Base-by-base conservation (phyloP, 2,888 invertebrate species). In the Nymphalis c-album region DNA sequence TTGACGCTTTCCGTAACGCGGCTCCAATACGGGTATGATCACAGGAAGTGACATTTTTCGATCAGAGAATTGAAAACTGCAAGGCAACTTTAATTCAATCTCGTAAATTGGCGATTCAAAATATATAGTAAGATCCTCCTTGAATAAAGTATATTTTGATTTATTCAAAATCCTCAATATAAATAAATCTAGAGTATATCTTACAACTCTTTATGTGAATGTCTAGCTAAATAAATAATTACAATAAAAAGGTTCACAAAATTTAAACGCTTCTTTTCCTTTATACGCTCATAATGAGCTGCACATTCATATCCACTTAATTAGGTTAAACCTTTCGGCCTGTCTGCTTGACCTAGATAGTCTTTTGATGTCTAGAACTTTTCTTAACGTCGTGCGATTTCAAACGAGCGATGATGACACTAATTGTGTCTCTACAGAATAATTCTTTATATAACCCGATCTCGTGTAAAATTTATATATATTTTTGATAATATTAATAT, bases 271-370 rank as follows among this genome's bases (percentile, higher is more conserved):
- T 46, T 35, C 7, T 61, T 61, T 66, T 57, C 55, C 60, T 46
- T 45, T 45, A 48, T 57, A 26, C 40, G 31, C 18, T 57, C 13
- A 40, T 57, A 18, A 57, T 57, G 57, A 57, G 57, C n/a, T n/a
- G 17, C 48, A 40, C 57, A 57, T 57, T 57, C 57, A 57, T 13
- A 35, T 18, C 50, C 59, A 62, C 62, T 67, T 60, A 67, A 71
- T 60, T 67, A 67, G 55, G 67, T 60, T 48, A 69, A 63, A 63
- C 57, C 45, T 48, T 48, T 61, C 58, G 22, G 48, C 47, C 65
- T 55, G 64, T 17, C 65, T 20, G 47, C 60, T 69, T 67, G 67
- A 69, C 69, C 69, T 61, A 69, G 55, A 67, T 57, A 60, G n/a
- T 40, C 35, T 57, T 40, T 57, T 57, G 35, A 57, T 26, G 57